phyloP scores from a whole-genome alignment of 2,888 invertebrate species.

The Lasiommata megera region DNA sequence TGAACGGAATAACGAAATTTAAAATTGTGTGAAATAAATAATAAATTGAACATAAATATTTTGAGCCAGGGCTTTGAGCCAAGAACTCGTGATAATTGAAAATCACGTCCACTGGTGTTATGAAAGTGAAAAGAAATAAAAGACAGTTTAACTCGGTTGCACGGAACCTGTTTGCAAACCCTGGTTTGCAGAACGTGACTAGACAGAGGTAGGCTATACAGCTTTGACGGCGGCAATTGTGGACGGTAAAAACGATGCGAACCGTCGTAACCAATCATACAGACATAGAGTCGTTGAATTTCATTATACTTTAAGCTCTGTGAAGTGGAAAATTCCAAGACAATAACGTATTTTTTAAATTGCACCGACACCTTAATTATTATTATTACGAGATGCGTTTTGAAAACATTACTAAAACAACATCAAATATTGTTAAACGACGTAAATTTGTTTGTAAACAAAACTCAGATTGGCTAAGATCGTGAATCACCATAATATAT shows the following conservation, averaged over 20 bases:
- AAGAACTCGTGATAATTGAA: constrained; percentile 54
- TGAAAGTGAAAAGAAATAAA: constrained; percentile 64
- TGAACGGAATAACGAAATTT: too few species aligned
- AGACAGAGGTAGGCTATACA: constrained; percentile 59
- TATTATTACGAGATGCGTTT: background rate
- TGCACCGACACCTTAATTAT: too few species aligned
- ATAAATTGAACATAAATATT: constrained; percentile 48
- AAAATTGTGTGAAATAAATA: background rate
- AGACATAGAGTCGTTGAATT: constrained; percentile 8
- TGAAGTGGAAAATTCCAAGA: constrained; percentile 8
- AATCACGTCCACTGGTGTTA: constrained; percentile 52
- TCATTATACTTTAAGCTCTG: background rate
- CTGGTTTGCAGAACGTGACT: constrained; percentile 77
- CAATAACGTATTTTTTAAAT: background rate
- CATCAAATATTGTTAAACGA: constrained; percentile 6
- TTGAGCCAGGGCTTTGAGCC: constrained; percentile 54
- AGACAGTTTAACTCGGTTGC: constrained; percentile 58
- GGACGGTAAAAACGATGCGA: constrained; percentile 18
- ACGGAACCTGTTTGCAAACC: constrained; percentile 69
- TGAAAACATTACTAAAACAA: constrained; percentile 9
- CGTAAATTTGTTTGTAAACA: constrained; percentile 22
- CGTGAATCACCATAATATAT: constrained; percentile 13
- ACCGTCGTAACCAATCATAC: background rate
- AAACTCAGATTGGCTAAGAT: constrained; percentile 2
- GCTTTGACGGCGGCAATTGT: constrained; percentile 57